These are phyloP conservation scores for Heliconius ismenius DNA, from an alignment of 2,888 invertebrate species.

Conservation along the genomic window DNA sequence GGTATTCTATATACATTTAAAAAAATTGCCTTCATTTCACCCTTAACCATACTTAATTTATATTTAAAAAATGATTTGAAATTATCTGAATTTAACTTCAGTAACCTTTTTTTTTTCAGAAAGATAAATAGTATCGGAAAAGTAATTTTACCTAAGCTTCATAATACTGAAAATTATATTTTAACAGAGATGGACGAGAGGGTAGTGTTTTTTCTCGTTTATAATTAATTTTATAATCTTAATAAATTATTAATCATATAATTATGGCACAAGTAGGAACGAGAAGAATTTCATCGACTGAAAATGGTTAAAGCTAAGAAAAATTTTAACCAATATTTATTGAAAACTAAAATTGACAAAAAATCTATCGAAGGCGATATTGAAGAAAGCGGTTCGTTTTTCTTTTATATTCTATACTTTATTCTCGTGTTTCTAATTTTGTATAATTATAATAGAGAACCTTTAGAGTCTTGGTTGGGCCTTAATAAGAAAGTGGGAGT, in stretches of 20 bases:
- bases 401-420: not conserved
- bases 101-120: conserved; percentile 53
- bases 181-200: conserved; percentile 75
- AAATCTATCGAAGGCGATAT: conserved; percentile 42
- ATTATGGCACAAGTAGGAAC: conserved; percentile 56
- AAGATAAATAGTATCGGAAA: conserved; percentile 78
- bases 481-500: too few relatives aligned
- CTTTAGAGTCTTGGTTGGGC: too few relatives aligned
- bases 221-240: not conserved
- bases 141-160: conserved; percentile 73
- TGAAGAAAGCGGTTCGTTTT: conserved; percentile 37
- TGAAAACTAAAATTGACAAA: conserved; percentile 45
- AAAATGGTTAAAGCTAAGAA: conserved; percentile 79
- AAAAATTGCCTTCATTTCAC: too few relatives aligned
- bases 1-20: conserved; percentile 50
- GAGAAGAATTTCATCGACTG: conserved; percentile 76
- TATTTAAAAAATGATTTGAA: not conserved
- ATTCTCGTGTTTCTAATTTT: not conserved
- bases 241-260: conserved; percentile 22
- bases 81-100: not conserved
- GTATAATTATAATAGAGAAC: too few relatives aligned
- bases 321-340: conserved; percentile 53
- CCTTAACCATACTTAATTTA: not conserved
- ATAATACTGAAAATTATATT: conserved; percentile 73
- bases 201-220: conserved; percentile 50